These are phyloP conservation scores for Sturnus vulgaris DNA, from an alignment of 2,113 vertebrate species.

Conservation along the genomic window DNA sequence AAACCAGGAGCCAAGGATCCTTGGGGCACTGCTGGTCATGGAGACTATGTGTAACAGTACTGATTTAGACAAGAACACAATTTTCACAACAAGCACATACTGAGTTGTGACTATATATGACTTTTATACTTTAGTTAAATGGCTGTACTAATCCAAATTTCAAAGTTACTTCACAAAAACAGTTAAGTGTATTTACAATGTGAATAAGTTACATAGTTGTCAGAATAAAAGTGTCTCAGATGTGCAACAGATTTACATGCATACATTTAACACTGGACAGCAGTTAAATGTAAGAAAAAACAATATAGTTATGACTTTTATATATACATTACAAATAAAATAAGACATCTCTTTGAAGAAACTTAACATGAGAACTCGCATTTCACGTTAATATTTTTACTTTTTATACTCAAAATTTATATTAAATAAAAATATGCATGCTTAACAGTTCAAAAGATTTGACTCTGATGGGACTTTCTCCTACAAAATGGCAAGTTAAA, in stretches of 20 bases:
- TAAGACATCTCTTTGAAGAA: conserved; percentile 73
- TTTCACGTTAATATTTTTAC: conserved; percentile 66
- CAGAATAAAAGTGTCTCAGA: conserved; percentile 81
- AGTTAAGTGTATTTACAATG: conserved; percentile 90
- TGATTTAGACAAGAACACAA: not conserved
- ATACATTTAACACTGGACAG: conserved; percentile 76
- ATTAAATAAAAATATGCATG: conserved; percentile 83
- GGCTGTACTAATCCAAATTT: conserved; percentile 80
- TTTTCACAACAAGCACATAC: conserved; percentile 6
- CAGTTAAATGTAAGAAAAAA: conserved; percentile 67
- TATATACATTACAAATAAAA: conserved; percentile 74
- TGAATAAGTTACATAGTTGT: conserved; percentile 80
- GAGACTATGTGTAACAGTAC: not conserved
- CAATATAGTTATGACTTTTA: conserved; percentile 41
- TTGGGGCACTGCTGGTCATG: not conserved
- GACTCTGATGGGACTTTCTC: conserved; percentile 65
- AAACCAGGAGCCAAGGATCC: not conserved
- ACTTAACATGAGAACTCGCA: conserved; percentile 64
- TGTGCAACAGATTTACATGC: conserved; percentile 85
- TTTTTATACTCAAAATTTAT: conserved; percentile 74
- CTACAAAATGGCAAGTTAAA: conserved; percentile 83
- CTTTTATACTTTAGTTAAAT: conserved; percentile 72
- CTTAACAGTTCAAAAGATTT: conserved; percentile 76
- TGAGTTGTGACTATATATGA: conserved; percentile 32
- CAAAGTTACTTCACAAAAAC: conserved; percentile 83